Evolutionary conservation across 1,140 invertebrate species (phyloP).

Genomic region (Plodia interpunctella): DNA sequence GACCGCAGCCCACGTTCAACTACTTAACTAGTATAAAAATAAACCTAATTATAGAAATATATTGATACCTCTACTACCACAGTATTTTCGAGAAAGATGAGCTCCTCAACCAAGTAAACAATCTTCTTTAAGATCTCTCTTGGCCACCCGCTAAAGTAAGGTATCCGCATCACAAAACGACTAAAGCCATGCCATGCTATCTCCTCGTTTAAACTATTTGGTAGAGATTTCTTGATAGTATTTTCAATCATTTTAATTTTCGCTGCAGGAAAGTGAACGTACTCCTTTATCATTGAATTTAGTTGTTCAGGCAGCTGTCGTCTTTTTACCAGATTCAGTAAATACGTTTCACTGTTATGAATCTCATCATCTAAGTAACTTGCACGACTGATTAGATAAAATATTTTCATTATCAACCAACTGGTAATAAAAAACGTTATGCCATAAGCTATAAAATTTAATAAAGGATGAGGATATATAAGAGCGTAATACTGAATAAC

Average conservation of each 20-base stretch:
- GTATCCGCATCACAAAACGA: constrained; percentile 21
- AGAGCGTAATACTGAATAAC: background rate
- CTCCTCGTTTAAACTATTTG: constrained; percentile 28
- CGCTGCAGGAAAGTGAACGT: constrained; percentile 27
- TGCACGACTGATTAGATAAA: background rate
- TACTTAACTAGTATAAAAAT: no score
- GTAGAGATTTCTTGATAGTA: constrained; percentile 19
- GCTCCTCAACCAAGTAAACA: constrained; percentile 26
- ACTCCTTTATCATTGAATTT: constrained; percentile 22
- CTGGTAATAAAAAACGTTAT: background rate
- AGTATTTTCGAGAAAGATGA: constrained; percentile 32
- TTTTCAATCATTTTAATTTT: constrained; percentile 24
- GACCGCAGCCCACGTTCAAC: no score
- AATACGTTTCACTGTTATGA: constrained; percentile 8
- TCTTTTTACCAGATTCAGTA: constrained; percentile 20
- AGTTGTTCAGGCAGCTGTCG: constrained; percentile 31
- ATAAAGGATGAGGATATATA: background rate
- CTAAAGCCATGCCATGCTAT: constrained; percentile 23
- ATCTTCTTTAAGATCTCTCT: constrained; percentile 25
- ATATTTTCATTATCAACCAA: background rate
- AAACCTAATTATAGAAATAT: no score
- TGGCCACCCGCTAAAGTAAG: constrained; percentile 28
- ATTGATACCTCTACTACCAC: constrained; percentile 27
- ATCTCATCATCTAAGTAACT: constrained; percentile 15
- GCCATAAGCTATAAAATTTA: background rate